These are phyloP conservation scores for Microtus montanus DNA, from an alignment of 2,113 vertebrate species.

Conservation along the genomic window DNA sequence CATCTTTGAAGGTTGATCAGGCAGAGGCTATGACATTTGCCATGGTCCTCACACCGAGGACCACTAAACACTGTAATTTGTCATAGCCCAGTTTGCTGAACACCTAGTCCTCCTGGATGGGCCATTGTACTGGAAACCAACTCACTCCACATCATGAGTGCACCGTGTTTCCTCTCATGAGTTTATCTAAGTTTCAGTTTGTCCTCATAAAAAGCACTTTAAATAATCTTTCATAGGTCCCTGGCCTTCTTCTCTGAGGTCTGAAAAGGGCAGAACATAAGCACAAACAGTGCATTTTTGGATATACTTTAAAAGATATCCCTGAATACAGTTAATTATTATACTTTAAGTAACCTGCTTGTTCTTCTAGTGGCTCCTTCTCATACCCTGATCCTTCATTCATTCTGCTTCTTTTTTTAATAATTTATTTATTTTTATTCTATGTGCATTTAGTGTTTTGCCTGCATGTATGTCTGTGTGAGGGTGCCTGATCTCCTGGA, in stretches of 20 bases:
- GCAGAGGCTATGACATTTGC: background rate
- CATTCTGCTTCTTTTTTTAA: background rate
- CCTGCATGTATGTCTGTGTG: too few species aligned
- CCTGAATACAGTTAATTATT: background rate
- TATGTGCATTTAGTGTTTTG: too few species aligned
- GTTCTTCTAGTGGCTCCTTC: background rate
- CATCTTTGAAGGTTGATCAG: background rate
- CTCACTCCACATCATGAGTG: background rate
- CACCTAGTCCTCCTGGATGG: background rate
- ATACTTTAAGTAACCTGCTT: background rate
- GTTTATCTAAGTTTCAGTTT: constrained; percentile 34
- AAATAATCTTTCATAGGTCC: background rate
- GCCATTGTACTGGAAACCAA: constrained; percentile 39
- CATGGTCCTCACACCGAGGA: background rate
- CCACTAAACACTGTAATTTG: constrained; percentile 18
- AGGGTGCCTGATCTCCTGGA: too few species aligned
- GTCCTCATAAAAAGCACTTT: background rate
- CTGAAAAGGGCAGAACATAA: background rate
- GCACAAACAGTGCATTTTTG: background rate
- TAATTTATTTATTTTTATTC: too few species aligned
- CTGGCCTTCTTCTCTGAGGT: background rate
- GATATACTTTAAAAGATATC: constrained; percentile 7
- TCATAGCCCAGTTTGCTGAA: constrained; percentile 25
- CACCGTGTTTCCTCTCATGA: background rate
- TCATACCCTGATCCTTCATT: background rate